These are phyloP conservation scores for Centruroides sculpturatus DNA, from an alignment of 1,140 invertebrate genomes.

Conservation along the genomic window DNA sequence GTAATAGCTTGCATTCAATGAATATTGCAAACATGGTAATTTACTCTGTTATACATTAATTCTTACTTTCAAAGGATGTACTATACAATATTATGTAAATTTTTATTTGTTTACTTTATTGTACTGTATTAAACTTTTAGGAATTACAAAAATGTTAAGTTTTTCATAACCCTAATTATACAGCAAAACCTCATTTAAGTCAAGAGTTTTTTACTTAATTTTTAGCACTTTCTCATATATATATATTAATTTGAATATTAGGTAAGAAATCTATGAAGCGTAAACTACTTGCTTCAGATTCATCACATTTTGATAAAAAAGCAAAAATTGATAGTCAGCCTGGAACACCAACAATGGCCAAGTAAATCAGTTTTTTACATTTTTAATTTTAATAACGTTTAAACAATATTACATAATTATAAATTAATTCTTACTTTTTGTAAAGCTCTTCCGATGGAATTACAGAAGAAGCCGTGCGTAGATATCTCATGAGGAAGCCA, in stretches of 20 bases:
- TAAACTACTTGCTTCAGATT: too few relatives aligned
- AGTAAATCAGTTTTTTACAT: not conserved
- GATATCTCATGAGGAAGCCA: slow-evolving; percentile 85
- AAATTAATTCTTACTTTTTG: slow-evolving; percentile 13
- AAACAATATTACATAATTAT: not conserved
- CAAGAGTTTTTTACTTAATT: not conserved
- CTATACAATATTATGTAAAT: too few relatives aligned
- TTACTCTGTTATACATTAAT: too few relatives aligned
- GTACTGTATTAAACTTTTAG: too few relatives aligned
- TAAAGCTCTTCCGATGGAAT: slow-evolving; percentile 64
- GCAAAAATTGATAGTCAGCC: not conserved
- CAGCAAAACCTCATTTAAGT: too few relatives aligned
- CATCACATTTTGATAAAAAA: too few relatives aligned
- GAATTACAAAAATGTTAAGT: too few relatives aligned
- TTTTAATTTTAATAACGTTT: not conserved
- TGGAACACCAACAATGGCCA: not conserved
- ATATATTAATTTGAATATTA: not conserved
- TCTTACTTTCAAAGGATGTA: too few relatives aligned
- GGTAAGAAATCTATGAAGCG: not conserved
- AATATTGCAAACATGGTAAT: too few relatives aligned
- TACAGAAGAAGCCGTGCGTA: slow-evolving; percentile 80
- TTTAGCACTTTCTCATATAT: not conserved
- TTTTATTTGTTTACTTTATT: too few relatives aligned
- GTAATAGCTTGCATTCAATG: too few relatives aligned
- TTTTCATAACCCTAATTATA: too few relatives aligned